These are phyloP conservation scores for Odocoileus hemionus DNA, from an alignment of 2,113 vertebrate species.

Conservation along the genomic window DNA sequence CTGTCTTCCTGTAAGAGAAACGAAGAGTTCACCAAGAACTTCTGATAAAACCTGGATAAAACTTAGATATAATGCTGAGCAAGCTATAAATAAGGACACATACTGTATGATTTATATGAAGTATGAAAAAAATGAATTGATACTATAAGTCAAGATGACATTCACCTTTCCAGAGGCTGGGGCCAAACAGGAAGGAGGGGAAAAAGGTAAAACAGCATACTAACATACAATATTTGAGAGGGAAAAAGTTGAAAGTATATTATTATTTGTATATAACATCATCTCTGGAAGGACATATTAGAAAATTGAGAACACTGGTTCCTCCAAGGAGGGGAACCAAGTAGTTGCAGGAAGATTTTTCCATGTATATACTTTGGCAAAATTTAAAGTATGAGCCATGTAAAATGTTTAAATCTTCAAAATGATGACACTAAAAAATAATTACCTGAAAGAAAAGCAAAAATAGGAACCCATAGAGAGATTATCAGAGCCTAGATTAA, in stretches of 20 bases:
- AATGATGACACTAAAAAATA: background rate
- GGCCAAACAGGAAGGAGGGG: background rate
- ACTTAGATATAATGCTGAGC: background rate
- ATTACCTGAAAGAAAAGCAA: background rate
- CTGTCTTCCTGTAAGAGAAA: background rate
- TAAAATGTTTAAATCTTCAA: constrained; percentile 2
- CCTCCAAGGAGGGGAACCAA: background rate
- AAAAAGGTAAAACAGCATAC: background rate
- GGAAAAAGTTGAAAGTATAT: background rate
- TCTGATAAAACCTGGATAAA: background rate
- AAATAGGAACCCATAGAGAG: background rate
- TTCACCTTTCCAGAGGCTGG: background rate
- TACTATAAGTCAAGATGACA: background rate
- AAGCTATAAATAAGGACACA: background rate
- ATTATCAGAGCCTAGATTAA: background rate
- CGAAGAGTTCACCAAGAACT: background rate
- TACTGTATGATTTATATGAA: background rate
- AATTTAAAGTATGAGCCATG: background rate
- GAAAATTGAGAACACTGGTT: background rate
- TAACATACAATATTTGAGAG: background rate
- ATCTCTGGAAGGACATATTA: background rate
- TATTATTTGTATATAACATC: background rate
- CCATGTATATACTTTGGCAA: background rate
- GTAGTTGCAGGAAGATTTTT: background rate
- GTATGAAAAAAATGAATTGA: background rate